Base-by-base conservation (phyloP, 1,140 invertebrate species). In the Papilio polytes region DNA sequence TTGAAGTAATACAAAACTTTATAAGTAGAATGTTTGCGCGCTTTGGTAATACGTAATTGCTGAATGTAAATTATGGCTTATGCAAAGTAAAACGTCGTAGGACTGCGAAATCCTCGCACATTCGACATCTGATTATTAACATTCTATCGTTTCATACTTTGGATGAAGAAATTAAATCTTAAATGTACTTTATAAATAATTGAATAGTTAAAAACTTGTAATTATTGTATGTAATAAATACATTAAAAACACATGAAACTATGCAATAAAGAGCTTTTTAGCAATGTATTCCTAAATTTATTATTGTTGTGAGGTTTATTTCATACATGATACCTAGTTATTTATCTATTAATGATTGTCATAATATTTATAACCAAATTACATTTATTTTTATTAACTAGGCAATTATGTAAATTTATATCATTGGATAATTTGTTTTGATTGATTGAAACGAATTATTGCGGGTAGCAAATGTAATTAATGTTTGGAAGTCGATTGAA, bases 1-100 rank as follows among this genome's bases (percentile, higher is more conserved):
- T 59, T 15, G 26, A 53, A 53, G 48, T 31, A 51, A n/a, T 26
- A 48, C 48, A 53, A 77, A 31, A 77, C 46, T 48, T 20, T 18
- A 41, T 59, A 53, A 20, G 20, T 18, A 1, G 51, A 78, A 56
- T 26, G 59, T 78, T 78, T 46, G 56, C 41, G 36, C 77, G 41
- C 53, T 66, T 78, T 78, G 51, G 56, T 63, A 78, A 78, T 66
- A 78, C 77, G 12, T 78, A 78, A 78, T 78, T 78, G 77, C 56
- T 66, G 15, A 66, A 66, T 66, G 56, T 46, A 78, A 78, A 78
- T 78, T 78, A 78, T 78, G 59, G 77, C 41, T 78, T 66, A 78
- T 78, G 77, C 77, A 78, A 78, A 78, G 44, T 36, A 56, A 59
- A 78, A 78, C 31, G 59, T 78, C 13, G 56, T 66, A 66, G 77